Evolutionary conservation across 1,140 invertebrate genomes (phyloP), one percentile per base, ranked within the genome.

Genomic region (Marisa cornuarietis): DNA sequence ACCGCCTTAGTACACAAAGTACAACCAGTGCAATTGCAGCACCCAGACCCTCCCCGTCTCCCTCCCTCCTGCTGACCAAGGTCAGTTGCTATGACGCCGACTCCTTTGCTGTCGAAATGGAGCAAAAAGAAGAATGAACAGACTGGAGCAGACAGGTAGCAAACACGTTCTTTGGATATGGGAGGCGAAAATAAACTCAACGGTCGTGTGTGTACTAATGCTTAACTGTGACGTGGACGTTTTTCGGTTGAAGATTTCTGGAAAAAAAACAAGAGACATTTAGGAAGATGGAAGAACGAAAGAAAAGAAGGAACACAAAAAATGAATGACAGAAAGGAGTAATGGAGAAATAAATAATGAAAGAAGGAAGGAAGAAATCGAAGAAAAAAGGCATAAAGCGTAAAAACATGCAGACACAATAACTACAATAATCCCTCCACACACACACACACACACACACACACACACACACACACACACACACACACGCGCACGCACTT

Each of bases 401-500:
- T n/a, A n/a, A n/a, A 66, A 8, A 26, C 65, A 8, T 20, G 22
- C 22, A 22, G 8, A 22, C 65, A 22, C 22, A 66, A 66, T 8
- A 66, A 8, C 8, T 8, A 66, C 65, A 66, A 8, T 10, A 7
- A 66, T 20, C 8, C 65, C 10, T 22, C 10, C 65, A 66, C 65
- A 66, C 22, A 66, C 65, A 66, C 8, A 66, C 8, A 66, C 65
- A 66, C 8, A 66, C 65, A 66, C 65, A 66, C 65, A 66, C 65
- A 66, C 65, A 66, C 65, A 66, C 65, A 66, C 65, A 66, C 65
- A 66, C 65, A 10, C 65, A 10, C 65, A 10, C 65, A 10, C 65
- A 66, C 65, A 66, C 65, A 66, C 65, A 66, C 65, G 20, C 65
- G 26, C 65, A 66, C 65, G 20, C 65, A 66, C 65, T n/a, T 20